Evolutionary conservation across 2,888 invertebrate genomes (phyloP).

Genomic region (Macrophya alboannulata): DNA sequence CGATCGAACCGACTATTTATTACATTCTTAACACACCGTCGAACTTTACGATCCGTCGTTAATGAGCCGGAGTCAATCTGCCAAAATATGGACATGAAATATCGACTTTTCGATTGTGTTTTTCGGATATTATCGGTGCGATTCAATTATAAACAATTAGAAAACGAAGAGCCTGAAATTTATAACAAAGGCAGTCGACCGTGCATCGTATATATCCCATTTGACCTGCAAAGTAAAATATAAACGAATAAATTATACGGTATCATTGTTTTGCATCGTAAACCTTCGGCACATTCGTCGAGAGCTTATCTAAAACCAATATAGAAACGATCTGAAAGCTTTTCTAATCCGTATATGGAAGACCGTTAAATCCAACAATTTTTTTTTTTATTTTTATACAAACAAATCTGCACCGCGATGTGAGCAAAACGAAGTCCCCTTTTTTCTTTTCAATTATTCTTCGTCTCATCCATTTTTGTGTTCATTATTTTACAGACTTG

Average conservation of each 20-base stretch:
- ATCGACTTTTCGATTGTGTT: not conserved
- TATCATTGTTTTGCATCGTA: constrained; percentile 72
- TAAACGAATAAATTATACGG: constrained; percentile 69
- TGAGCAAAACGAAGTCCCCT: no score
- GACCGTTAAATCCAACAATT: not conserved
- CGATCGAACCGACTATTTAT: not conserved
- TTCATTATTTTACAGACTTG: constrained; percentile 67
- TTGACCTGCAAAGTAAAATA: not conserved
- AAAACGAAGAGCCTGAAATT: not conserved
- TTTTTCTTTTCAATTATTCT: no score
- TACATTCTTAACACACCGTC: not conserved
- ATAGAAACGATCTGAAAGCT: not conserved
- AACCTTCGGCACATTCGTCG: constrained; percentile 63
- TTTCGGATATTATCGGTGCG: not conserved
- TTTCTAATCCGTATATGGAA: not conserved
- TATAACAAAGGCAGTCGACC: not conserved
- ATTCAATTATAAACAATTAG: not conserved
- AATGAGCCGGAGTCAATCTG: not conserved
- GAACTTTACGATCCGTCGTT: not conserved
- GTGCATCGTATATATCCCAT: not conserved
- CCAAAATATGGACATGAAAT: not conserved
- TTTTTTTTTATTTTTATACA: not conserved
- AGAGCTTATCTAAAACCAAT: not conserved
- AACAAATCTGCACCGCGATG: not conserved
- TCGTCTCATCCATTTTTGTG: constrained; percentile 40